Evolutionary conservation across 2,888 invertebrate species (phyloP), one percentile per base, ranked within the genome.

Genomic region (Andrena praecox): DNA sequence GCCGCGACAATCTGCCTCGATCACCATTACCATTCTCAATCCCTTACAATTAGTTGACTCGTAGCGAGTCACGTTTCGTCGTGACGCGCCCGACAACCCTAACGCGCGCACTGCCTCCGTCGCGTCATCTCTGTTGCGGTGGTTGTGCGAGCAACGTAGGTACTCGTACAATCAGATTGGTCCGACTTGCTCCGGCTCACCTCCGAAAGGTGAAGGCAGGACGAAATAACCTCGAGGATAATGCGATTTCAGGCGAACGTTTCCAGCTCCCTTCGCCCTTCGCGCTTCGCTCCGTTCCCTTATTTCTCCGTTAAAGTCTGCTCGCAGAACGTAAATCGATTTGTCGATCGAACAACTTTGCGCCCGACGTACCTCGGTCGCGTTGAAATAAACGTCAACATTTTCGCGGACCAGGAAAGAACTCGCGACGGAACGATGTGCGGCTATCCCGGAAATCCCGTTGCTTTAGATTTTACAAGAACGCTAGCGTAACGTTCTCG

Each of bases 271-370:
- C 73, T 33, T 12, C 35, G n/a, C 71, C 63, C 73, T 33, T 12
- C 35, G n/a, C 71, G 16, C 59, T 50, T 31, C 27, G 50, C 68
- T 60, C 35, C 42, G 42, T 56, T 69, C 60, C 68, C 82, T 75
- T 69, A 74, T 82, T 85, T 79, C 73, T 79, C 70, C 82, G 82
- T 4, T 4, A 7, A 64, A 77, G 84, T 86, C 87, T 78, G 82
- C 85, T 70, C 83, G 73, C 54, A 54, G 54, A 31, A 62, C 75
- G 82, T 86, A 86, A 86, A 86, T 85, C 85, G 86, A 86, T 86
- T 86, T 86, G 85, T 74, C 86, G 81, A 84, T 77, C 60, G 63
- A 48, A 78, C 77, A 86, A 86, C 68, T 81, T 80, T 63, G 77
- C 80, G 80, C 68, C 56, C 76, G 63, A 71, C 80, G 80, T 62